Evolutionary conservation across 2,888 invertebrate genomes (phyloP), one percentile per base, ranked within the genome.

Genomic region (Schizaphis graminum): DNA sequence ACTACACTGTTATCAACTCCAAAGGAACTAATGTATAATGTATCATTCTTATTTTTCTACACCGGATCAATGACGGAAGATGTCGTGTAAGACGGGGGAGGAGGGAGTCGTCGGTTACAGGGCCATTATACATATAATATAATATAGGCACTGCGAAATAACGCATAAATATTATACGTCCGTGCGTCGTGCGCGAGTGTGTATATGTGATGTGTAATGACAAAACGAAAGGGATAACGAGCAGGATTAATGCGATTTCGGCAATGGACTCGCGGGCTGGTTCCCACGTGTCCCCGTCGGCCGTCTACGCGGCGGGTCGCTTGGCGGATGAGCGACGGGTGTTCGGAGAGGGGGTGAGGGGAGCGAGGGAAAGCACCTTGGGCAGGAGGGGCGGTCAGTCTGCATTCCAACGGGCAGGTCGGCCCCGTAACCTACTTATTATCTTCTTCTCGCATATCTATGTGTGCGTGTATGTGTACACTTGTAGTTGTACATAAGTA

Each of bases 331-430:
- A 16, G 57, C 56, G 85, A 44, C 13, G 35, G 84, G 49, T 35
- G 85, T 24, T 5, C 57, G 56, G 16, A n/a, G 10, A 53, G 49
- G 61, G 47, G 89, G 26, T 10, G 61, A 57, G 77, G 91, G 89
- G 53, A 77, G 85, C 89, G 84, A 67, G 94, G 90, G 90, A 94
- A 90, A 90, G 94, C 94, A 94, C 90, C 94, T 90, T 61, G 90
- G 94, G 90, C 90, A 47, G 94, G 94, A 90, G 94, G 94, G 94
- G 90, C 61, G 90, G 90, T 49, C 90, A 61, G 94, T 90, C 94
- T 94, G 90, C 94, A 94, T 94, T 94, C 94, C 94, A 94, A 53
- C 94, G 90, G 90, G 90, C 90, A 90, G 90, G 94, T 94, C 94
- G 94, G 90, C 94, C 94, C 90, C 57, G 90, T 94, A 86, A 94